Percentiles rank a stretch among this genome's conserved stretches.
These are phyloP conservation scores for Hyla sarda DNA, from an alignment of 2,113 vertebrate species.

Conservation along the genomic window DNA sequence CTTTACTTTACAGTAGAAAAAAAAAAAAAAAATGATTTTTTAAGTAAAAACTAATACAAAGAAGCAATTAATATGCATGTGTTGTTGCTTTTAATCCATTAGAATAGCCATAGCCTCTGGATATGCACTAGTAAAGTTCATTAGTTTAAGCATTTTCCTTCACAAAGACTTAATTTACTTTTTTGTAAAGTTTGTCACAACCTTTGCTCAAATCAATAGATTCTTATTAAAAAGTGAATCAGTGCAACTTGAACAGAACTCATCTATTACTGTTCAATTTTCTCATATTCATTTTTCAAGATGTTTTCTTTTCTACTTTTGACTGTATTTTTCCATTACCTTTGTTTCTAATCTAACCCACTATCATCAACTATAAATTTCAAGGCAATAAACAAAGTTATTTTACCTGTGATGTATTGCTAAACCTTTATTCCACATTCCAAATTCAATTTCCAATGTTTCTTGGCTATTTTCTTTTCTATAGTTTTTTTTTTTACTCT, in stretches of 20 bases:
- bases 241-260: not conserved
- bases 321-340: slow-evolving; percentile 30
- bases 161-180: slow-evolving; percentile 19
- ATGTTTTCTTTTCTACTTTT: not conserved
- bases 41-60: too few relatives aligned
- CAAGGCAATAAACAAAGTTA: slow-evolving; percentile 34
- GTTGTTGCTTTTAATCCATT: not conserved
- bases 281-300: slow-evolving; percentile 30
- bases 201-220: slow-evolving; percentile 22
- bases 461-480: slow-evolving; percentile 22
- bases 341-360: slow-evolving; percentile 21
- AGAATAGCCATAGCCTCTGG: not conserved
- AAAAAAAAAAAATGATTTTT: too few relatives aligned
- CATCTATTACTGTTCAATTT: slow-evolving; percentile 16
- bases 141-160: not conserved
- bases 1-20: too few relatives aligned
- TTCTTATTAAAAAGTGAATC: slow-evolving; percentile 26
- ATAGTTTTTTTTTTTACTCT: not conserved
- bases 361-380: slow-evolving; percentile 45
- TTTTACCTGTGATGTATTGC: slow-evolving; percentile 27
- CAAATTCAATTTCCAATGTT: slow-evolving; percentile 39
- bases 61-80: not conserved
- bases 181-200: slow-evolving; percentile 27
- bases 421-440: slow-evolving; percentile 35
- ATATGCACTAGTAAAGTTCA: not conserved